Evolutionary conservation across 2,797 vertebrate species (phyloP).

Genomic region (Philypnodon macrostomus): DNA sequence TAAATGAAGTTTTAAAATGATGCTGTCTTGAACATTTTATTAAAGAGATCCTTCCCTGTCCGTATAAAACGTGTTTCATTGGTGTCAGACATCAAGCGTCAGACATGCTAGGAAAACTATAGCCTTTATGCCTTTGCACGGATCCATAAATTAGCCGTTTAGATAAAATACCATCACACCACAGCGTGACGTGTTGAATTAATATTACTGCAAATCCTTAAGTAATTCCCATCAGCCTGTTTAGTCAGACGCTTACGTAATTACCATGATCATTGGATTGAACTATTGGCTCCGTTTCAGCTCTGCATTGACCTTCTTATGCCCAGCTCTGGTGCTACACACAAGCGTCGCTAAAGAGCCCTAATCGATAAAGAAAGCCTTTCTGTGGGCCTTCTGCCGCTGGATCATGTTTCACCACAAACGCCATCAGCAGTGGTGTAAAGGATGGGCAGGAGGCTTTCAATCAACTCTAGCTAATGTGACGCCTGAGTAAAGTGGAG

Average conservation of each 20-base stretch:
- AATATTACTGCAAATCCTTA: constrained; percentile 12
- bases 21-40: not conserved
- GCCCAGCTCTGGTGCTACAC: constrained; percentile 28
- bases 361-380: constrained; percentile 61
- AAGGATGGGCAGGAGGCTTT: not conserved
- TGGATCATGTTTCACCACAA: constrained; percentile 47
- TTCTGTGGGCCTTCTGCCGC: constrained; percentile 34
- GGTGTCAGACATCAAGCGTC: not conserved
- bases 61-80: not conserved
- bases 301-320: constrained; percentile 35
- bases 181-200: constrained; percentile 1
- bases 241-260: constrained; percentile 32
- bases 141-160: constrained; percentile 5
- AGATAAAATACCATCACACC: not conserved
- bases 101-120: not conserved
- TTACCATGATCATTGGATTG: constrained; percentile 55
- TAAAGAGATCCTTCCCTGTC: not conserved
- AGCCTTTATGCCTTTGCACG: constrained; percentile 1
- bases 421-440: constrained; percentile 16
- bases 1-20: no score
- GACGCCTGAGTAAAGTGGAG: not conserved
- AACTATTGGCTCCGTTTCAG: constrained; percentile 57
- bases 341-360: constrained; percentile 56
- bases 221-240: constrained; percentile 12
- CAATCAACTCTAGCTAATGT: not conserved